Evolutionary conservation across 1,140 invertebrate species (phyloP), one percentile per base, ranked within the genome.

Genomic region (Zaprionus camerounensis): DNA sequence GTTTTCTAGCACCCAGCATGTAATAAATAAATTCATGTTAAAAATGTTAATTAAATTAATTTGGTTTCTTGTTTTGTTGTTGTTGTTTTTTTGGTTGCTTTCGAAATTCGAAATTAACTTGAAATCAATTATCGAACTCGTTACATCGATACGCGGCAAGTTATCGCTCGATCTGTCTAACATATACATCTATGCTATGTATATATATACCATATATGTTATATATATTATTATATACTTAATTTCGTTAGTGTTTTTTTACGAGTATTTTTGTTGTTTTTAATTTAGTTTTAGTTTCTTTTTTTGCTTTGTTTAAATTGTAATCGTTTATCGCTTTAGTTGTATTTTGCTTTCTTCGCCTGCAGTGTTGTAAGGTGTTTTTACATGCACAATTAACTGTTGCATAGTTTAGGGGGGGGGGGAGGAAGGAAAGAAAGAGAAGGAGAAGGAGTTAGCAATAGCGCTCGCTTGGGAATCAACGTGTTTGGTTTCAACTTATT

Each of bases 1-100:
- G 41, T 46, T 63, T 24, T 51, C 11, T 51, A 87, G 84, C 84
- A 87, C 84, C 84, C 85, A 87, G 84, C 81, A 88, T 58, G 41
- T 76, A 61, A 82, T 75, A 75, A 71, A 64, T 76, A 76, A 76
- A 76, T 76, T 76, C 68, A 78, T 68, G 79, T 73, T 82, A 20
- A 46, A 46, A 46, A n/a, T 46, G 41, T 46, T 49, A 65, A 71
- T 80, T 68, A 66, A 82, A 84, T 75, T 75, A 71, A 84, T 88
- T 90, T 88, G 77, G 81, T 81, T 88, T 46, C 41, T 66, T 67
- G 59, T 36, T 31, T 64, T 76, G 63, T 62, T 65, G 61, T 17
- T 6, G 63, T 62, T 65, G 61, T 17, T 6, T 17, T 6, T 5
- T 22, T 22, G 46, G 31, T 34, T 34, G 31, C 9, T 11, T 51